These are phyloP conservation scores for Pemphigus obesinymphae DNA, from an alignment of 1,140 invertebrate genomes.

Conservation along the genomic window DNA sequence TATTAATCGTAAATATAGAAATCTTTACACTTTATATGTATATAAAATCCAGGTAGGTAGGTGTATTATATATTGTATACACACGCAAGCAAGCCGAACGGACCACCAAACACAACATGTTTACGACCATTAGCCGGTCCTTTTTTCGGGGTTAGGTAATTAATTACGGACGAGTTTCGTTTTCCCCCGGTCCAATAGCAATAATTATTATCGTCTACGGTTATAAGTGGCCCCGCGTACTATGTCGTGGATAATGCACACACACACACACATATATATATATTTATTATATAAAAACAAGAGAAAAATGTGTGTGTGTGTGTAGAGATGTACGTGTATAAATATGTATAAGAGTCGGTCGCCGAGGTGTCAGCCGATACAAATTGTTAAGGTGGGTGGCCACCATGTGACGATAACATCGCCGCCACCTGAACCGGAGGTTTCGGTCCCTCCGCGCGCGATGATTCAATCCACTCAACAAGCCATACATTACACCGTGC, in stretches of 20 bases:
- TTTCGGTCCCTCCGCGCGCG: conserved; percentile 18
- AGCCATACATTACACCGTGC: conserved; percentile 17
- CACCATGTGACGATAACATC: conserved; percentile 42
- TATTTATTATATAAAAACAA: conserved; percentile 1
- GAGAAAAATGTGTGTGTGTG: neutral
- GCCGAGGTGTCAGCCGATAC: conserved; percentile 37
- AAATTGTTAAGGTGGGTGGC: conserved; percentile 41
- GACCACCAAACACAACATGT: conserved; percentile 25
- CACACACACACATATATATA: neutral
- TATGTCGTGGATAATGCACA: neutral
- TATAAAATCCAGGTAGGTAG: too few species aligned
- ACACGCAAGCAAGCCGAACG: neutral
- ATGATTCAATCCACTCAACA: conserved; percentile 36
- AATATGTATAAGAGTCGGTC: neutral
- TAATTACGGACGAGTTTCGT: conserved; percentile 37
- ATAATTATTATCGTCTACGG: conserved; percentile 1
- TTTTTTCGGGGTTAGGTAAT: conserved; percentile 34
- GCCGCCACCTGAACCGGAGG: conserved; percentile 38
- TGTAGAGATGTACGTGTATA: neutral
- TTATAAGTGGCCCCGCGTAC: neutral
- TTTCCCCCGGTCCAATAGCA: neutral
- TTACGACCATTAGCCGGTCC: conserved; percentile 35
- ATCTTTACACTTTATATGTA: too few species aligned
- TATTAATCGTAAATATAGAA: too few species aligned
- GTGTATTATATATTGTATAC: neutral